A percentile compares a stretch with the other conserved stretches of the same genome.
Conservation (phyloP, 2,797 vertebrate species). For the Cyprinodon diabolis region DNA sequence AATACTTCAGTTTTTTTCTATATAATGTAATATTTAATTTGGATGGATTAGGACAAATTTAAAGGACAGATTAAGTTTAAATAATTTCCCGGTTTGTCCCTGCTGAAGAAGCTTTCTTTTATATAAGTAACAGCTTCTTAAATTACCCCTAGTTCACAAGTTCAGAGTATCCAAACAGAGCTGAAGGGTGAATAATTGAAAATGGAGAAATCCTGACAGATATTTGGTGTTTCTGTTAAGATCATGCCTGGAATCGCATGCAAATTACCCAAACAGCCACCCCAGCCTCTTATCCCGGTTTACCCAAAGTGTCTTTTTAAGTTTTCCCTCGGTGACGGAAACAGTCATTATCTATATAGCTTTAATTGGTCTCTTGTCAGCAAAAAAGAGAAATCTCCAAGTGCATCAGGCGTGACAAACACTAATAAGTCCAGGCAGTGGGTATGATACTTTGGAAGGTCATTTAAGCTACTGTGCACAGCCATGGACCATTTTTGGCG, state of each 20-base stretch:
- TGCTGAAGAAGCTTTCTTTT: background rate
- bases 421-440: constrained; percentile 14
- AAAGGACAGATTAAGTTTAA: background rate
- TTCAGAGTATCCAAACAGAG: background rate
- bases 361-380: constrained; percentile 34
- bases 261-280: constrained; percentile 5
- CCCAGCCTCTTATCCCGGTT: background rate
- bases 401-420: constrained; percentile 22
- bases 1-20: background rate
- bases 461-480: constrained; percentile 26
- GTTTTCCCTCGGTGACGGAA: constrained; percentile 19
- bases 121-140: background rate
- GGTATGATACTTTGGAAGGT: constrained; percentile 29
- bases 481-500: constrained; percentile 21
- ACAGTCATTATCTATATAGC: constrained; percentile 28
- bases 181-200: background rate
- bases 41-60: background rate
- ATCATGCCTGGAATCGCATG: background rate
- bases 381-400: constrained; percentile 15
- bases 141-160: background rate
- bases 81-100: background rate
- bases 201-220: background rate
- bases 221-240: constrained; percentile 1
- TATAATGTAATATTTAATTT: background rate
- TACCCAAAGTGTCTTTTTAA: background rate